Evolutionary conservation across 2,113 vertebrate species (phyloP), one percentile per base, ranked within the genome.

Genomic region (Corythornis cristatus): DNA sequence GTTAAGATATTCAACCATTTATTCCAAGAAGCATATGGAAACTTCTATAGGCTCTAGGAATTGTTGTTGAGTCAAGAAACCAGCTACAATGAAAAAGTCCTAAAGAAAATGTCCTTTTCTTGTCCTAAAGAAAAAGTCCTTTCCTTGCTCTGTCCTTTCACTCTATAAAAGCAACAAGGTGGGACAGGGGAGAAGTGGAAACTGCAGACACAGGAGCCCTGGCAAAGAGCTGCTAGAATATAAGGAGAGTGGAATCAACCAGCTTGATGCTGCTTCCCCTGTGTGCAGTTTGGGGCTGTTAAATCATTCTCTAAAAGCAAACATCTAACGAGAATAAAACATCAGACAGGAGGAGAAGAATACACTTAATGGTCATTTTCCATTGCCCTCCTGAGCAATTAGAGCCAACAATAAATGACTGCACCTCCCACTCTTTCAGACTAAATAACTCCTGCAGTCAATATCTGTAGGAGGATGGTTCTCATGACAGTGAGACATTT

Each of bases 381-480:
- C 53, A 48, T 31, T 83, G 91, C 85, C 82, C 91, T 86, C 85
- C 95, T 89, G 76, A 94, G 72, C 82, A 93, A 92, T 88, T 57
- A 78, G 83, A 89, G 76, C 48, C 81, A 94, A 70, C 58, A 84
- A 62, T 33, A 88, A 73, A 91, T 65, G 82, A 91, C 2, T 83
- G 78, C 68, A 89, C 89, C 85, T 92, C 89, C 87, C 72, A 86
- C 78, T 90, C 83, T 50, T 91, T 90, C 65, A 96, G 76, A 89
- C 75, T 83, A 89, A 93, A 89, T 91, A 96, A 96, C 93, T 70
- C 68, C 75, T 71, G 23, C 9, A 72, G 67, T 18, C 0, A 85
- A 0, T 64, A 86, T 83, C 89, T 90, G 82, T 42, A 81, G 94
- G 94, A 93, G 75, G 75, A 83, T 72, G 72, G 83, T 57, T 79